Percentiles rank a stretch among this genome's conserved stretches.
Evolutionary conservation across 2,797 vertebrate genomes (phyloP).

Genomic region (Coccyzus lansbergi): DNA sequence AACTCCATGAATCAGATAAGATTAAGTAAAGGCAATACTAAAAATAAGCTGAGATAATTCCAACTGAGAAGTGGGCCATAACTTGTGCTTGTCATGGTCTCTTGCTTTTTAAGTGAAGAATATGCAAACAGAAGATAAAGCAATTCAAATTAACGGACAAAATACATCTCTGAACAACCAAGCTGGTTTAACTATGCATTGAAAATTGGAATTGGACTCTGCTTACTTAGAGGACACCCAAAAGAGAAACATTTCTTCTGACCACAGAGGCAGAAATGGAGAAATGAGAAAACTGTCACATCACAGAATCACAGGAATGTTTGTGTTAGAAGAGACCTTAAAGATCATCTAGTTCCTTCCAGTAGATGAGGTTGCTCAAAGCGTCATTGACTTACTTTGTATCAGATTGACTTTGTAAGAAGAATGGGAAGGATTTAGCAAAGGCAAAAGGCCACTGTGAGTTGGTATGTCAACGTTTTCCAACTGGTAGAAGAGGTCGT

Average conservation of each 20-base stretch:
- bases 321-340: no score
- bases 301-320: not conserved
- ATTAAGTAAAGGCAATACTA: not conserved
- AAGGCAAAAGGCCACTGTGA: not conserved
- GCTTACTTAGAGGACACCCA: not conserved
- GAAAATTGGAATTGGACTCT: not conserved
- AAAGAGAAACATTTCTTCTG: not conserved
- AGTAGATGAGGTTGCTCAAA: no score
- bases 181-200: not conserved
- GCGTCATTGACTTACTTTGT: not conserved
- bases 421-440: not conserved
- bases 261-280: not conserved
- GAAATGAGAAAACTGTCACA: not conserved
- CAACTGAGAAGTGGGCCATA: not conserved
- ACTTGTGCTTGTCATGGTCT: not conserved
- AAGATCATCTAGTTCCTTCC: no score
- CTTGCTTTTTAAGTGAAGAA: not conserved
- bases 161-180: not conserved
- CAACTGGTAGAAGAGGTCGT: not conserved
- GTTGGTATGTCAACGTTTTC: not conserved
- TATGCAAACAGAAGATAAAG: not conserved
- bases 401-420: not conserved
- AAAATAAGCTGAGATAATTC: slow-evolving; percentile 2
- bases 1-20: not conserved
- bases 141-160: not conserved